Evolutionary conservation across 1,140 invertebrate species (phyloP).

Genomic region (Himalopsyche phryganea): DNA sequence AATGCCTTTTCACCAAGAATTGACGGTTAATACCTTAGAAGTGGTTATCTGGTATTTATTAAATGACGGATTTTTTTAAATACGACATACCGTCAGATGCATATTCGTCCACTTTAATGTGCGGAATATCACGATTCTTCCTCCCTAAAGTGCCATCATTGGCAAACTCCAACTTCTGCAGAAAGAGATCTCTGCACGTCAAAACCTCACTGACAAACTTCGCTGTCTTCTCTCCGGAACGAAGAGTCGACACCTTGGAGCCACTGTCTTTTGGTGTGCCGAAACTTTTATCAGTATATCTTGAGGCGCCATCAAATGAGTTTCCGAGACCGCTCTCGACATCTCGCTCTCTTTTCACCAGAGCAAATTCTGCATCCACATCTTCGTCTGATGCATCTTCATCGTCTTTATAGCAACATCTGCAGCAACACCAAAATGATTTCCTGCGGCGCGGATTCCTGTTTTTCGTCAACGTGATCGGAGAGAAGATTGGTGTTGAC

Average conservation of each 20-base stretch:
- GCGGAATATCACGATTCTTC: slow-evolving; percentile 13
- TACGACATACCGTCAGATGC: slow-evolving; percentile 26
- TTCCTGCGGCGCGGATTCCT: slow-evolving; percentile 11
- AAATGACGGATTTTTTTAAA: too few species aligned
- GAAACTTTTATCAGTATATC: neutral
- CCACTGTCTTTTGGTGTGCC: too few species aligned
- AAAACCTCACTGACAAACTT: slow-evolving; percentile 30
- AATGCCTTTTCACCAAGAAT: too few species aligned
- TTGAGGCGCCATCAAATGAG: neutral
- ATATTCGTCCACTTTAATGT: slow-evolving; percentile 18
- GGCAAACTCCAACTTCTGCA: slow-evolving; percentile 27
- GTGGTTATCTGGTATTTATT: too few species aligned
- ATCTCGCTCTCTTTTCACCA: slow-evolving; percentile 41
- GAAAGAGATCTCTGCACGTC: slow-evolving; percentile 27
- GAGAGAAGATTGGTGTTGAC: slow-evolving; percentile 15
- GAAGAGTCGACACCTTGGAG: slow-evolving; percentile 3
- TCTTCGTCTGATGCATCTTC: slow-evolving; percentile 43
- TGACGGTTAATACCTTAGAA: too few species aligned
- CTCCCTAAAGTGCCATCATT: slow-evolving; percentile 21
- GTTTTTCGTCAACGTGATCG: slow-evolving; percentile 5
- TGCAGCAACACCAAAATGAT: slow-evolving; percentile 19
- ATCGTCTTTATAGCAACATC: slow-evolving; percentile 28
- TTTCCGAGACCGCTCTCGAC: too few species aligned
- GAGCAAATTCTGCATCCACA: slow-evolving; percentile 45
- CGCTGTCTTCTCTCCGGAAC: slow-evolving; percentile 16